A percentile compares a stretch with the other conserved stretches of the same genome.
Evolutionary conservation across 2,113 vertebrate genomes (phyloP).

Genomic region (Neolamprologus falcicula): DNA sequence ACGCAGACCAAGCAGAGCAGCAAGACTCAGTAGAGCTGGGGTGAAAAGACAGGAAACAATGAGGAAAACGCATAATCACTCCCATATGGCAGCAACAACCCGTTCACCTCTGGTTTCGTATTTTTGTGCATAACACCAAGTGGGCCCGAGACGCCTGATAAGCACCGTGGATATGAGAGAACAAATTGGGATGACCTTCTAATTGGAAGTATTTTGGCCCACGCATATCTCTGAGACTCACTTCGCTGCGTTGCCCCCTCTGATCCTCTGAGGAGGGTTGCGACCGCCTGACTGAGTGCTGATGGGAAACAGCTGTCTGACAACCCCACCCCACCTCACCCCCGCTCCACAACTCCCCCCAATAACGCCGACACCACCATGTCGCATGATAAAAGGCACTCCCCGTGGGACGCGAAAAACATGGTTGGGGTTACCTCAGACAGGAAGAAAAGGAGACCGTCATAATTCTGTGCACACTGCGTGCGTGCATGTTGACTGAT

Average conservation of each 20-base stretch:
- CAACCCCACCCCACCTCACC: background rate
- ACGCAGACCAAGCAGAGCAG: conserved; percentile 12
- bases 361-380: conserved; percentile 1
- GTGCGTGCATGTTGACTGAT: conserved; percentile 32
- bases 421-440: conserved; percentile 51
- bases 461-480: background rate
- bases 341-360: background rate
- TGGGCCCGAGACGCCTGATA: conserved; percentile 21
- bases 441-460: conserved; percentile 57
- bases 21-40: conserved; percentile 25
- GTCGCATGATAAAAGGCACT: conserved; percentile 66
- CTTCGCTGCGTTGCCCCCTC: conserved; percentile 10
- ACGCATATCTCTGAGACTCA: conserved; percentile 23
- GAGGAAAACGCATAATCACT: conserved; percentile 68
- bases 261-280: conserved; percentile 28
- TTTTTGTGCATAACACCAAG: conserved; percentile 12
- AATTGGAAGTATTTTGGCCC: conserved; percentile 56
- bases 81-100: conserved; percentile 64
- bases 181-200: conserved; percentile 69
- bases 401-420: conserved; percentile 50
- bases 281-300: conserved; percentile 46
- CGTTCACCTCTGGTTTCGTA: conserved; percentile 40
- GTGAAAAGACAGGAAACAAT: conserved; percentile 67
- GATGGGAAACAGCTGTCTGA: conserved; percentile 72
- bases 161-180: conserved; percentile 32